phyloP scores from a whole-genome alignment of 2,888 invertebrate species.

The Epinotia demarniana region DNA sequence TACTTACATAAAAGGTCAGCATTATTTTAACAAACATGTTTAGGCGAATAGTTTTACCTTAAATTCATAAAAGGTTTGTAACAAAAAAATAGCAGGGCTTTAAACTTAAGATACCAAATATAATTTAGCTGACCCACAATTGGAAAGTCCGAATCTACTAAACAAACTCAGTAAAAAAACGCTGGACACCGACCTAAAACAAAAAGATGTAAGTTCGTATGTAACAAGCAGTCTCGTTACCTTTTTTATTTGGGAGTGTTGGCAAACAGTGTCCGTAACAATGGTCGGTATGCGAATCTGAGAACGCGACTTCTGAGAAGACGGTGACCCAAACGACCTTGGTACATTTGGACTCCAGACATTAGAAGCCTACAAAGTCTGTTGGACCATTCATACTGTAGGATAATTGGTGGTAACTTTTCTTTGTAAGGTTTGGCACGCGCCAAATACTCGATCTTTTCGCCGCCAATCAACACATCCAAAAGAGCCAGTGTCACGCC shows the following conservation, averaged over 20 bases:
- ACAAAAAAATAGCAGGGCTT: background rate
- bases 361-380: background rate
- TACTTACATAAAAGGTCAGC: too few species aligned
- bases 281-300: constrained; percentile 41
- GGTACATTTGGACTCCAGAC: constrained; percentile 15
- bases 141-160: background rate
- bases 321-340: constrained; percentile 33
- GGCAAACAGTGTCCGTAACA: constrained; percentile 30
- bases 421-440: too few species aligned
- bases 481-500: too few species aligned
- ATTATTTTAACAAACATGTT: too few species aligned
- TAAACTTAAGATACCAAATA: background rate
- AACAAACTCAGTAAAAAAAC: background rate
- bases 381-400: too few species aligned
- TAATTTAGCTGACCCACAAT: background rate
- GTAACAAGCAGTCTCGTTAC: background rate
- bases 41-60: too few species aligned
- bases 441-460: too few species aligned
- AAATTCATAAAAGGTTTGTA: too few species aligned
- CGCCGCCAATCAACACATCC: too few species aligned
- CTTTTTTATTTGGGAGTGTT: background rate
- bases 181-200: background rate
- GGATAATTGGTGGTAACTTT: too few species aligned
- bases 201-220: background rate
- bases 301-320: constrained; percentile 32